Evolutionary conservation across 2,797 vertebrate genomes (phyloP), one percentile per base, ranked within the genome.

Genomic region (Anableps anableps): DNA sequence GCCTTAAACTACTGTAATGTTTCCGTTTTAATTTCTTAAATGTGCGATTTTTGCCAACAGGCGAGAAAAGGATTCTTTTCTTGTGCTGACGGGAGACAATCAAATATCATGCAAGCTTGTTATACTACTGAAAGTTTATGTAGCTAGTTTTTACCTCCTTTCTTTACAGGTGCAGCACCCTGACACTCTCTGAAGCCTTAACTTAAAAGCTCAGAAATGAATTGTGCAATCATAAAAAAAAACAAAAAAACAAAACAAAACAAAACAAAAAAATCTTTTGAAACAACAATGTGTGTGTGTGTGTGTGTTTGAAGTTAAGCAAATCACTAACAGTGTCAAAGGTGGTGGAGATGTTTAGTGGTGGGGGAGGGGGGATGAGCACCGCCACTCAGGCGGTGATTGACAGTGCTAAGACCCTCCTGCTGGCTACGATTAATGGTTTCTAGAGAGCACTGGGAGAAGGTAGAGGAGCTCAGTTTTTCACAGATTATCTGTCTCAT

Each of bases 1-100:
- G 87, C 90, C 93, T 92, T 93, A 83, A 85, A 88, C 86, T 92
- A 87, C 83, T 91, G 88, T 86, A 91, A 60, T 47, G 66, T 84
- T 85, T 70, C 45, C 78, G 89, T 90, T 90, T 80, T 88, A 84
- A 92, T 77, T 79, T 71, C n/a, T 88, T 81, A 83, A 68, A 91
- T 79, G 58, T 84, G 76, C 83, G 75, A 81, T 81, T 74, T 82
- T 72, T 53, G 64, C 74, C 75, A 74, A 7, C 23, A 77, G 80
- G 71, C 45, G 41, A 74, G 14, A 74, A 71, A 16, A 66, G 2
- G 23, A 60, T 48, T 7, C 11, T 6, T 14, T 17, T 48, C 21
- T 31, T 70, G 45, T 51, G 66, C 36, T n/a, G 26, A 45, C 2
- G 23, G 26, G 3, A n/a, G 26, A 51, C 71, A n/a, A 47, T 55